These are phyloP conservation scores for Hyles vespertilio DNA, from an alignment of 1,140 invertebrate species.

Conservation along the genomic window DNA sequence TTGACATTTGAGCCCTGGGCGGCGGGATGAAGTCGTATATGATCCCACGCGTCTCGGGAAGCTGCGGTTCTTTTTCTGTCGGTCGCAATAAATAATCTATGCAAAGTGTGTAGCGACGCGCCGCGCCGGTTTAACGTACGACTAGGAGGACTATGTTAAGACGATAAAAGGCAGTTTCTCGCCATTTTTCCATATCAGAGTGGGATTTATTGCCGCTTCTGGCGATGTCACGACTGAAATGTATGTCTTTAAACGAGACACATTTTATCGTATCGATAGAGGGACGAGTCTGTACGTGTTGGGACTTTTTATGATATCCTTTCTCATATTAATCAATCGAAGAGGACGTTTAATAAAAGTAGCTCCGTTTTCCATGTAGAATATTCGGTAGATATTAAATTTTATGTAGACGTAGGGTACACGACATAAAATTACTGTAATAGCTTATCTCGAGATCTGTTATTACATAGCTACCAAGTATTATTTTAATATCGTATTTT, in stretches of 20 bases:
- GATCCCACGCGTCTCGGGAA: conserved; percentile 56
- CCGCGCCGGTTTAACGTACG: conserved; percentile 20
- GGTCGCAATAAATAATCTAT: conserved; percentile 37
- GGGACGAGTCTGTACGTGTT: conserved; percentile 43
- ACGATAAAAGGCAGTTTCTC: conserved; percentile 40
- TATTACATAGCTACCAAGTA: too few species aligned
- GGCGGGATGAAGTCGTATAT: conserved; percentile 32
- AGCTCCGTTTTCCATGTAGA: too few species aligned
- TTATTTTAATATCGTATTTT: too few species aligned
- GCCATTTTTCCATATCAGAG: conserved; percentile 44
- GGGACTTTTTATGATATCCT: conserved; percentile 9
- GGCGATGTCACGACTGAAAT: conserved; percentile 51
- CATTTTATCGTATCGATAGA: conserved; percentile 33
- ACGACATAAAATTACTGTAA: too few species aligned
- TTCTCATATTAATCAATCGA: background rate
- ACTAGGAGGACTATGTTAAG: conserved; percentile 19
- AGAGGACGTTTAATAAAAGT: too few species aligned
- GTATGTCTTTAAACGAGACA: conserved; percentile 45
- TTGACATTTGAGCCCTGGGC: conserved; percentile 57
- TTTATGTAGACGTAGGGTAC: too few species aligned
- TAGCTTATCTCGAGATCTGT: too few species aligned
- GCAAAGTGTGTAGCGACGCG: conserved; percentile 10
- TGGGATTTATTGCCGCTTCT: conserved; percentile 52
- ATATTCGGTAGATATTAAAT: too few species aligned
- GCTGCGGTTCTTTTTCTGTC: conserved; percentile 46